Percentiles rank a stretch among this genome's conserved stretches.
phyloP scores from a whole-genome alignment of 2,888 invertebrate genomes.

The Plebejus argus region DNA sequence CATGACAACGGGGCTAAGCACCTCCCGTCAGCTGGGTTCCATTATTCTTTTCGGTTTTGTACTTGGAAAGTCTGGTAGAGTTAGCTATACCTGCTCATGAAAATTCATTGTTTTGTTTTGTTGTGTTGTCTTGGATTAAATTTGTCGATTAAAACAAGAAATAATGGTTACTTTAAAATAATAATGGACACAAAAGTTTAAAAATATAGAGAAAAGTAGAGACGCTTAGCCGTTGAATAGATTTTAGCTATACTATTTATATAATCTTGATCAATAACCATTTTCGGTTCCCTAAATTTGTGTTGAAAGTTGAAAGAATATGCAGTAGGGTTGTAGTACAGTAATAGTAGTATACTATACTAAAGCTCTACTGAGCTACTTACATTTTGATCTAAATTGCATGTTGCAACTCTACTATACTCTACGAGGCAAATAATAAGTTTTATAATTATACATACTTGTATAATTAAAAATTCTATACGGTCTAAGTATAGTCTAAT shows the following conservation, averaged over 20 bases:
- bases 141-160: constrained; percentile 42
- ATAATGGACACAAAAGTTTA: neutral
- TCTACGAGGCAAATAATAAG: neutral
- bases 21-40: constrained; percentile 80
- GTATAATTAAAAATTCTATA: too few relatives aligned
- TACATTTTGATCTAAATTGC: neutral
- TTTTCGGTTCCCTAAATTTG: too few relatives aligned
- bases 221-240: too few relatives aligned
- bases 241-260: too few relatives aligned
- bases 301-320: too few relatives aligned
- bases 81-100: constrained; percentile 59
- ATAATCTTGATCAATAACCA: too few relatives aligned
- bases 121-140: constrained; percentile 49
- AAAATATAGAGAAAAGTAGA: neutral
- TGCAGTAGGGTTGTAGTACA: too few relatives aligned
- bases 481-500: too few relatives aligned
- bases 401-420: neutral
- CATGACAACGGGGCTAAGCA: constrained; percentile 74
- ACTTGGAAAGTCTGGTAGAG: constrained; percentile 57
- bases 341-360: too few relatives aligned
- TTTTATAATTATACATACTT: too few relatives aligned
- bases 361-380: neutral
- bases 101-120: constrained; percentile 47
- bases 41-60: constrained; percentile 71
- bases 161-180: constrained; percentile 32